These are phyloP conservation scores for Ceratitis capitata DNA, from an alignment of 1,140 invertebrate species.

Conservation along the genomic window DNA sequence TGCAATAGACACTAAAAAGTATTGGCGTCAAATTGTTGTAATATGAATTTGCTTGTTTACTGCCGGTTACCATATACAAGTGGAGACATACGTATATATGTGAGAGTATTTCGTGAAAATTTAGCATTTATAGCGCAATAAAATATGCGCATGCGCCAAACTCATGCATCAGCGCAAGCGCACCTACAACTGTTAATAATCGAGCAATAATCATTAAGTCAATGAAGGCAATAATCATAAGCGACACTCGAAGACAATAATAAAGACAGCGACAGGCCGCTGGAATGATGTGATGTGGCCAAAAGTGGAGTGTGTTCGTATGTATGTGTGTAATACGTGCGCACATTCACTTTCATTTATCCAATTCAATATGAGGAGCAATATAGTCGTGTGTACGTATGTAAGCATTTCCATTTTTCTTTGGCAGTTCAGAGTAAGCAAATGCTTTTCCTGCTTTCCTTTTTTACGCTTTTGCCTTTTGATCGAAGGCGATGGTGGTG, in stretches of 20 bases:
- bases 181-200: not conserved
- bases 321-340: not conserved
- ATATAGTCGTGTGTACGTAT: too few species aligned
- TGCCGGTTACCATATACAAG: too few species aligned
- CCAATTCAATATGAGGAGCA: not conserved
- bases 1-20: not conserved
- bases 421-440: not conserved
- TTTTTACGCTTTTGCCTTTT: not conserved
- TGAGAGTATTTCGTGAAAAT: not conserved
- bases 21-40: not conserved
- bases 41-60: not conserved
- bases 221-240: slow-evolving; percentile 19
- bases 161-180: too few species aligned
- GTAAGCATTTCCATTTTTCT: slow-evolving; percentile 9
- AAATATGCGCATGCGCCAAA: not conserved
- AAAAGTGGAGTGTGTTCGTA: not conserved
- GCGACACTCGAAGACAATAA: not conserved
- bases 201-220: not conserved
- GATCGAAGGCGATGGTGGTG: not conserved
- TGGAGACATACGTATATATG: not conserved
- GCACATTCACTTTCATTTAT: slow-evolving; percentile 8
- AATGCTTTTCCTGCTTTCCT: slow-evolving; percentile 15
- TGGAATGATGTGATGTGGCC: not conserved
- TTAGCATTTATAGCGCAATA: not conserved
- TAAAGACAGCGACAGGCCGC: not conserved